Evolutionary conservation across 2,113 vertebrate species (phyloP), one percentile per base, ranked within the genome.

Genomic region (Heliornis fulica): DNA sequence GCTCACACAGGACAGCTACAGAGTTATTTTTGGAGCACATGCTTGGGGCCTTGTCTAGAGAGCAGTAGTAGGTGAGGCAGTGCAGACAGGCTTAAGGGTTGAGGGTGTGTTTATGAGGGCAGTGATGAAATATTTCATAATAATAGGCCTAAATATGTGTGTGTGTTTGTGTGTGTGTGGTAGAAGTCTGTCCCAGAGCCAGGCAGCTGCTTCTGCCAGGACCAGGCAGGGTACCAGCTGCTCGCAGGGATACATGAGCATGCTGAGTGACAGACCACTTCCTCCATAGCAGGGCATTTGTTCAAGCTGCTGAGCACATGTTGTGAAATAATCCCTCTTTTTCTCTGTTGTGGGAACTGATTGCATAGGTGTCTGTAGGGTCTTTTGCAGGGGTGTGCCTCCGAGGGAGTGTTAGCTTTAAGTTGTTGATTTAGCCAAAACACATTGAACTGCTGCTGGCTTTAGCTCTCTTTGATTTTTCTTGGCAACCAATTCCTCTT

Each of bases 1-100:
- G 51, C 15, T 51, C 28, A 31, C 15, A n/a, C 0, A 0, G 28
- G n/a, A 41, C n/a, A 53, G 36, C 57, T 57, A 15, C 0, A 4
- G 53, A 71, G 17, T 45, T 78, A 38, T 23, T 75, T 75, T 57
- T 80, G 53, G 53, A 87, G 64, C 21, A 11, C 0, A 0, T 1
- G 1, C 25, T 40, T 46, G 74, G 22, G 21, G 26, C 5, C 20
- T 64, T 32, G 36, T 21, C 38, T 51, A 19, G 10, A 74, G 26
- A 43, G 18, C 17, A 23, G 28, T 18, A 7, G 34, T 26, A 54
- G 57, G 34, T 15, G 15, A 71, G 10, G 51, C 5, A 5, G 4
- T 31, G 23, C 20, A 72, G 41, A 31, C 50, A 41, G 28, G 50
- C 15, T 45, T 68, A 81, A 93, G 34, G 25, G 15, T n/a, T 84